A percentile compares a stretch with the other conserved stretches of the same genome.
phyloP scores from a whole-genome alignment of 2,888 invertebrate genomes.

The Gryllus longicercus region DNA sequence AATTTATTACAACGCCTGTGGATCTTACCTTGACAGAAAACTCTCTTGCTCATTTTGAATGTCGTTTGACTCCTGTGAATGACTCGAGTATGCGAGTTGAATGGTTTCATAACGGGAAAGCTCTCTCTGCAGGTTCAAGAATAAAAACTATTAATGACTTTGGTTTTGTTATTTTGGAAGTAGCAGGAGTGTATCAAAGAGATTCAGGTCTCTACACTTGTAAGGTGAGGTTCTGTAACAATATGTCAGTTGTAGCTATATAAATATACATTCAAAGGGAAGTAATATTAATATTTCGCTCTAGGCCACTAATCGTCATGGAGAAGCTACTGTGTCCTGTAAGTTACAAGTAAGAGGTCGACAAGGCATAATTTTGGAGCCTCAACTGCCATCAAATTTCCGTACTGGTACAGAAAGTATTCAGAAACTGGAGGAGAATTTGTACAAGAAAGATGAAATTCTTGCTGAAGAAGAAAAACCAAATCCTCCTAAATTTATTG shows the following conservation, averaged over 20 bases:
- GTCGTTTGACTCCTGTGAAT: slow-evolving; percentile 80
- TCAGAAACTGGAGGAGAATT: slow-evolving; percentile 83
- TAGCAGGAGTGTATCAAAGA: slow-evolving; percentile 87
- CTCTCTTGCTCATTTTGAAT: slow-evolving; percentile 88
- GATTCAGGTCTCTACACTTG: slow-evolving; percentile 91
- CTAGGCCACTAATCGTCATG: slow-evolving; percentile 80
- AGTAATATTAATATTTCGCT: neutral
- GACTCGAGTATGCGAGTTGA: slow-evolving; percentile 93
- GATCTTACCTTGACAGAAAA: slow-evolving; percentile 83
- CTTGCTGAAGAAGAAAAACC: slow-evolving; percentile 77
- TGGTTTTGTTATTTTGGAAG: slow-evolving; percentile 94
- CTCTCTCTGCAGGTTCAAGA: slow-evolving; percentile 83
- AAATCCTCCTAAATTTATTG: slow-evolving; percentile 79
- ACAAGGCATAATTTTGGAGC: slow-evolving; percentile 84
- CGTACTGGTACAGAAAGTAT: slow-evolving; percentile 85
- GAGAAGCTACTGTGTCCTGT: slow-evolving; percentile 84
- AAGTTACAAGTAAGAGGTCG: slow-evolving; percentile 82
- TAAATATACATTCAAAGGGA: neutral
- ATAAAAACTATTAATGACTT: slow-evolving; percentile 96
- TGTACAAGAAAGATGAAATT: slow-evolving; percentile 81
- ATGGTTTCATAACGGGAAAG: slow-evolving; percentile 97
- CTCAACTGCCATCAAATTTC: slow-evolving; percentile 83
- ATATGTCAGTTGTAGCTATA: neutral
- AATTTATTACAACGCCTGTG: slow-evolving; percentile 81
- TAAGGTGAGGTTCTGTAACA: slow-evolving; percentile 51